phyloP scores from a whole-genome alignment of 2,797 vertebrate species.

The Poecile montanus region DNA sequence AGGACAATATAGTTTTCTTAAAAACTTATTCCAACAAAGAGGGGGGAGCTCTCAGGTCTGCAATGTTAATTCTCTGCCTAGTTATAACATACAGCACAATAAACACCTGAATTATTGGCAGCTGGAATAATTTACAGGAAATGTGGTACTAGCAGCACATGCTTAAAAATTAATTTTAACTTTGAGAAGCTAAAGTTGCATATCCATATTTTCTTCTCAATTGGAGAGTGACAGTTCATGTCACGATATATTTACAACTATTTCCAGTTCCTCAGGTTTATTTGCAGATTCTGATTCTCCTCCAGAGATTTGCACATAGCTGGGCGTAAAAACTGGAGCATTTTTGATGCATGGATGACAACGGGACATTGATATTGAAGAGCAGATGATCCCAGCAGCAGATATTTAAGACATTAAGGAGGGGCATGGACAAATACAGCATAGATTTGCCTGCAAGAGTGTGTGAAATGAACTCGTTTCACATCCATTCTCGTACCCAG shows the following conservation, averaged over 20 bases:
- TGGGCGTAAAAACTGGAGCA: not conserved
- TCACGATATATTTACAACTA: not conserved
- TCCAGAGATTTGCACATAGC: not conserved
- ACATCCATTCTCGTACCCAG: not conserved
- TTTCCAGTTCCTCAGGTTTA: not conserved
- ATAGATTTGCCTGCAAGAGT: not conserved
- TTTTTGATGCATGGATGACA: not conserved
- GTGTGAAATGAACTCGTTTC: not conserved
- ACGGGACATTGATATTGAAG: not conserved
- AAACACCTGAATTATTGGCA: not conserved
- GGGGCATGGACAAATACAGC: not conserved
- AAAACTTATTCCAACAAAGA: not conserved
- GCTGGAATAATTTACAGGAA: not conserved
- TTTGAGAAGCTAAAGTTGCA: not conserved
- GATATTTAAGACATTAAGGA: not conserved
- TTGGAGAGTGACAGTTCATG: not conserved
- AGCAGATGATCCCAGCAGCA: not conserved
- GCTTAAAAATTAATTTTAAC: not conserved
- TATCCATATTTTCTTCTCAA: not conserved
- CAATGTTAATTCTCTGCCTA: not conserved
- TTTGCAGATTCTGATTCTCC: not conserved
- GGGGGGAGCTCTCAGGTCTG: not conserved
- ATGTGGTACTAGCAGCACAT: not conserved
- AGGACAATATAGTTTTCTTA: not conserved
- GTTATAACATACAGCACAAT: not conserved